A percentile compares a stretch with the other conserved stretches of the same genome.
phyloP scores from a whole-genome alignment of 1,140 invertebrate genomes.

The Tetranychus cinnabarinus region DNA sequence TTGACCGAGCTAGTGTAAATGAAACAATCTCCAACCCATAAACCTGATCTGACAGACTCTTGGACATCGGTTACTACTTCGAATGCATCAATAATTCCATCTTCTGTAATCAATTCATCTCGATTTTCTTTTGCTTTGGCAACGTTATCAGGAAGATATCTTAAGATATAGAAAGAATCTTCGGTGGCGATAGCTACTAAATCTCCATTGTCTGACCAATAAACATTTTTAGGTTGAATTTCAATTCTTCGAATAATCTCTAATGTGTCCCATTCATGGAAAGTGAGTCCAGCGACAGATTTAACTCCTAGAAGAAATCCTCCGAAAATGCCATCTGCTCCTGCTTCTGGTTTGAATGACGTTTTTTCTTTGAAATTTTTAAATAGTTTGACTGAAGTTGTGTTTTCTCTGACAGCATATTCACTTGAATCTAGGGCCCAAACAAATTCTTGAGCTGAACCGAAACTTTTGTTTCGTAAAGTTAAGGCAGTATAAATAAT shows the following conservation, averaged over 20 bases:
- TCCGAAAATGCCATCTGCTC: constrained; percentile 85
- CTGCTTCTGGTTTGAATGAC: constrained; percentile 81
- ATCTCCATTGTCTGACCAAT: constrained; percentile 90
- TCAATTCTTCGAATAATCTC: constrained; percentile 82
- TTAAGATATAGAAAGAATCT: constrained; percentile 84
- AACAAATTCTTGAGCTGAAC: constrained; percentile 92
- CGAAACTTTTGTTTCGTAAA: constrained; percentile 91
- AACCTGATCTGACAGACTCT: constrained; percentile 79
- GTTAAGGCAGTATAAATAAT: constrained; percentile 99
- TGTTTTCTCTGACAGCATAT: constrained; percentile 70
- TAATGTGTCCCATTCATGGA: constrained; percentile 92
- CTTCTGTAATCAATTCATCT: constrained; percentile 51
- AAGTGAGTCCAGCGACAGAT: constrained; percentile 69
- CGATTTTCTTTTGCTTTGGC: constrained; percentile 46
- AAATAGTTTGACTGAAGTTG: constrained; percentile 72
- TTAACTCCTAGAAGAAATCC: constrained; percentile 81
- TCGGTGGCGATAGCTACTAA: constrained; percentile 82
- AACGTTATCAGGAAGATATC: constrained; percentile 44
- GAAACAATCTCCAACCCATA: constrained; percentile 98
- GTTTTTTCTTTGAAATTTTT: constrained; percentile 97
- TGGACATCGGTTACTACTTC: constrained; percentile 73
- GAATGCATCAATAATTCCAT: constrained; percentile 90
- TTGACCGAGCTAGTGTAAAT: constrained; percentile 97
- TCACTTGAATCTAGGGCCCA: constrained; percentile 94
- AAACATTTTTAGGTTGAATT: constrained; percentile 71